Base-by-base conservation (phyloP, 1,140 invertebrate genomes). In the Pseudomyrmex concolor region DNA sequence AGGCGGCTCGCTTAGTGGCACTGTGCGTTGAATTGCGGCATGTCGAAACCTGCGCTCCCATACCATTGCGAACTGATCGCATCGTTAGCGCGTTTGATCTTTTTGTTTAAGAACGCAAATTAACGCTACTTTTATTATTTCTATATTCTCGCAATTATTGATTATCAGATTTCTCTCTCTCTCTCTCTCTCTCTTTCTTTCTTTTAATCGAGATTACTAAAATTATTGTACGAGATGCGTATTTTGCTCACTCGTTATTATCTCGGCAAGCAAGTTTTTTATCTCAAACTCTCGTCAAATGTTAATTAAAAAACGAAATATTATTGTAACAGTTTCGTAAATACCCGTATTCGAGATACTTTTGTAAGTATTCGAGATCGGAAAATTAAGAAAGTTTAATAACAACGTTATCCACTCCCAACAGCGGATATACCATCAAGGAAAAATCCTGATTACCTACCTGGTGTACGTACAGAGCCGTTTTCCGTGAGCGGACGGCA, bases 1-100 rank as follows among this genome's bases (percentile, higher is more conserved):
- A 83, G 62, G 59, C 84, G 71, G 67, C 34, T 86, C 64, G 54
- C 12, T 22, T 34, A 55, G 10, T 66, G 25, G 25, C 60, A 67
- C 50, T 51, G 54, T 13, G 34, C 70, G 62, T 25, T 62, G 48
- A 43, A 72, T 54, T 19, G 45, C 57, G n/a, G 45, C 66, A 60
- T 45, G 25, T 57, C 34, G 34, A 78, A 25, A 55, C 4, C 2
- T 10, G 22, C 34, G 34, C 34, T 34, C 22, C 13, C 19, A 57
- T 57, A 45, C 45, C 48, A 25, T 12, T 15, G 7, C 15, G 17
- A 50, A 19, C 17, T 12, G 50, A 48, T 22, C 13, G 2, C 13
- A 9, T 15, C 15, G 17, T 48, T 57, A 57, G 48, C 15, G 34
- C 4, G n/a, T 34, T 54, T 54, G 34, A 70, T 54, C 51, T 34